A percentile compares a stretch with the other conserved stretches of the same genome.
These are phyloP conservation scores for Penaeus vannamei DNA, from an alignment of 1,140 invertebrate species.

Conservation along the genomic window DNA sequence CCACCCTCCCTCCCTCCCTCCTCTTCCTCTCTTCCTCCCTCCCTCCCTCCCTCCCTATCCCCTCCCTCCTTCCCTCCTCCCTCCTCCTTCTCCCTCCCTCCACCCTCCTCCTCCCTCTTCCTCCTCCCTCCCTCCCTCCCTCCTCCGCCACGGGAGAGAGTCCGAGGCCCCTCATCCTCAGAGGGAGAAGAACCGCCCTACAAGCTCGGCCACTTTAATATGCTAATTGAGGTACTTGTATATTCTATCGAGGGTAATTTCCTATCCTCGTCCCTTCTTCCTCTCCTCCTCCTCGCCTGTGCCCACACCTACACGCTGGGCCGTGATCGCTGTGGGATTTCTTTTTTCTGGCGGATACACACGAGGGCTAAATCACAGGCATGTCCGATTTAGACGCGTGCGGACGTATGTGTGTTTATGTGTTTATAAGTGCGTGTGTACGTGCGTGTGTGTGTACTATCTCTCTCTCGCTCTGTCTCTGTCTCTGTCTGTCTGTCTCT, in stretches of 20 bases:
- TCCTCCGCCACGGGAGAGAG: background rate
- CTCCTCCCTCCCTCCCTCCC: background rate
- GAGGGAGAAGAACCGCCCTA: background rate
- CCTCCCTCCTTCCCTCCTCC: background rate
- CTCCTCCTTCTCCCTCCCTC: background rate
- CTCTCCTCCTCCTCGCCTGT: background rate
- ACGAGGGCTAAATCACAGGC: no score
- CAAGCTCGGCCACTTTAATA: background rate
- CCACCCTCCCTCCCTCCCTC: background rate
- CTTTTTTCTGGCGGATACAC: no score
- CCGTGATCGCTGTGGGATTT: no score
- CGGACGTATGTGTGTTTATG: no score
- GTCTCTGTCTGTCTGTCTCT: no score
- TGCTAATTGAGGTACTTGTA: background rate
- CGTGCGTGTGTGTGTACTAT: no score
- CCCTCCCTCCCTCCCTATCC: background rate
- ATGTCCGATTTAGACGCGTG: no score
- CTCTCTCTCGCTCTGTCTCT: no score
- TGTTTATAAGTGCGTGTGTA: no score
- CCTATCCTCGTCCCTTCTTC: background rate
- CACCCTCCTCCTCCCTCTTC: background rate
- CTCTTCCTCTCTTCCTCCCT: background rate
- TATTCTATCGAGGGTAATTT: background rate
- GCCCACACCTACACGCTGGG: no score
- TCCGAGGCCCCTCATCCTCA: no score